A percentile compares a stretch with the other conserved stretches of the same genome.
Conservation (phyloP, 2,888 invertebrate species). For the Drosophila nigricruria region DNA sequence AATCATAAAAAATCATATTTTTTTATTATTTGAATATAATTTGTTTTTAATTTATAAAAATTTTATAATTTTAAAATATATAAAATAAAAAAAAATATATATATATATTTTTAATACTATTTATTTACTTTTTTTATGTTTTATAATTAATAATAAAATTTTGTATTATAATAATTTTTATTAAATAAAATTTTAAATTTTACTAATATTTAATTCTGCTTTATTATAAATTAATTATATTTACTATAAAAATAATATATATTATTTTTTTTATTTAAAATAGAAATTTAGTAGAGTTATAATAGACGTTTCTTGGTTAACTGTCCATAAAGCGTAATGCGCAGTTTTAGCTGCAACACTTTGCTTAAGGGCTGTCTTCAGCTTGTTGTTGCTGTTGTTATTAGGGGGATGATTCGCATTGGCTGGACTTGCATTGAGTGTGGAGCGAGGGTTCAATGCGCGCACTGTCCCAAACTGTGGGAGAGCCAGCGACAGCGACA, state of each 20-base stretch:
- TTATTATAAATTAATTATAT: no score
- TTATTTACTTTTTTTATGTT: no score
- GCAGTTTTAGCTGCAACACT: slow-evolving; percentile 11
- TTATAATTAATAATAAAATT: no score
- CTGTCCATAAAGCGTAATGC: background rate
- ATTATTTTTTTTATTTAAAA: background rate
- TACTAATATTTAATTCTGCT: no score
- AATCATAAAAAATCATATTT: background rate
- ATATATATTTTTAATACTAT: no score
- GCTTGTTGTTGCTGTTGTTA: slow-evolving; percentile 13
- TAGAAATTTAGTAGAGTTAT: no score
- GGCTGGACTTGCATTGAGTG: slow-evolving; percentile 15
- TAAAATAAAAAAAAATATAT: no score
- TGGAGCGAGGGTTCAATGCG: slow-evolving; percentile 54
- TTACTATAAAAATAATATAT: no score
- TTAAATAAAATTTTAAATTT: no score
- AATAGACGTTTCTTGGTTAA: background rate
- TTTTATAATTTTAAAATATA: no score
- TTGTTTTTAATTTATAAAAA: background rate
- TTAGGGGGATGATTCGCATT: slow-evolving; percentile 45
- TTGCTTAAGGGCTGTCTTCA: slow-evolving; percentile 48
- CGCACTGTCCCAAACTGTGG: slow-evolving; percentile 51
- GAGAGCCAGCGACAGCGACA: slow-evolving; percentile 28
- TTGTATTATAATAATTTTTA: no score
- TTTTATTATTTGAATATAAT: background rate